Percentiles rank a stretch among this genome's conserved stretches.
Evolutionary conservation across 2,888 invertebrate species (phyloP).

Genomic region (Amiota mariae): DNA sequence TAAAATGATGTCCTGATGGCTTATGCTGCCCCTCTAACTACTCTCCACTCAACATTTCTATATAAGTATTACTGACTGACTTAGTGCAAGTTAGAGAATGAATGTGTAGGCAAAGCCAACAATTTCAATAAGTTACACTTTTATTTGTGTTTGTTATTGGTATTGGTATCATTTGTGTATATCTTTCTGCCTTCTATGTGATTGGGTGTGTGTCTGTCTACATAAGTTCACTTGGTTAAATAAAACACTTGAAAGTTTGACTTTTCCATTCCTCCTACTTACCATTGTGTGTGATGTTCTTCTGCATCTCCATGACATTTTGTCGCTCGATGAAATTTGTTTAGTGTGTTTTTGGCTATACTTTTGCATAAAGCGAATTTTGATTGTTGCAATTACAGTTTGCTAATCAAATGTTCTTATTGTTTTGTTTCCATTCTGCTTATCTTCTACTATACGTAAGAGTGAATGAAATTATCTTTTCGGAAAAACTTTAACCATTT

Average conservation of each 20-base stretch:
- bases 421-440: background rate
- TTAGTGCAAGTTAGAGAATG: background rate
- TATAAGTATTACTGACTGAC: too few relatives aligned
- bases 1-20: too few relatives aligned
- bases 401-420: background rate
- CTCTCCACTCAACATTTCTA: too few relatives aligned
- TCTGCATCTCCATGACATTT: slow-evolving; percentile 8
- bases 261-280: slow-evolving; percentile 1
- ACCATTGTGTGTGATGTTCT: background rate
- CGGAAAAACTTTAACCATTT: too few relatives aligned
- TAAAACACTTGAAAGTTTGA: slow-evolving; percentile 32
- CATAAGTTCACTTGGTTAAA: background rate
- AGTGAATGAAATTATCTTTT: too few relatives aligned
- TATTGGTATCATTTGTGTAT: slow-evolving; percentile 24
- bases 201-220: slow-evolving; percentile 19
- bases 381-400: slow-evolving; percentile 25
- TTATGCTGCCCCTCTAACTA: too few relatives aligned
- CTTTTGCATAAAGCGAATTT: slow-evolving; percentile 23
- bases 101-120: slow-evolving; percentile 26
- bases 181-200: slow-evolving; percentile 3
- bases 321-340: slow-evolving; percentile 16
- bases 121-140: slow-evolving; percentile 31
- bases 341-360: background rate
- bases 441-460: too few relatives aligned
- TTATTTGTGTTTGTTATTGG: slow-evolving; percentile 31